These are phyloP conservation scores for Cactoblastis cactorum DNA, from an alignment of 2,888 invertebrate genomes.

Conservation along the genomic window DNA sequence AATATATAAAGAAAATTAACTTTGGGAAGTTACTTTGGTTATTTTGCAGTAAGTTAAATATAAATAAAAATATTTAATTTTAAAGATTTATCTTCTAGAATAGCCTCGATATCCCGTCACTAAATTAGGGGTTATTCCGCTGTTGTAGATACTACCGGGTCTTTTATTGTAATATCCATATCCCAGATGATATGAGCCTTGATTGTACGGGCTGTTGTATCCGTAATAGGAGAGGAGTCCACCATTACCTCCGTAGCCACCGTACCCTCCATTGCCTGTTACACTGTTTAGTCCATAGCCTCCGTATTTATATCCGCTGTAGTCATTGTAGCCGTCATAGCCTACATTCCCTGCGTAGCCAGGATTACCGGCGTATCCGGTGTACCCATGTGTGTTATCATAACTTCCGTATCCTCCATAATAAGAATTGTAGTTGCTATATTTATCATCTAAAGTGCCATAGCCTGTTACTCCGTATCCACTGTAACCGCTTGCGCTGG, in stretches of 20 bases:
- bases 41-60: constrained; percentile 15
- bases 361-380: constrained; percentile 21
- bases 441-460: constrained; percentile 48
- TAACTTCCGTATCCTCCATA: constrained; percentile 15
- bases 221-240: constrained; percentile 79
- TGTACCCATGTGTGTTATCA: constrained; percentile 10
- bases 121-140: constrained; percentile 65
- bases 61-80: neutral
- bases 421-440: constrained; percentile 37
- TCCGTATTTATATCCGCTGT: constrained; percentile 24
- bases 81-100: constrained; percentile 43
- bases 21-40: constrained; percentile 60
- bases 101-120: constrained; percentile 76
- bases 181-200: constrained; percentile 77
- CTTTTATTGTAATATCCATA: constrained; percentile 75
- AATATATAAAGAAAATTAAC: constrained; percentile 32
- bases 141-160: constrained; percentile 59
- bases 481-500: constrained; percentile 36
- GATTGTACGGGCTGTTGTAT: constrained; percentile 77
- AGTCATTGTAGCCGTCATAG: constrained; percentile 23
- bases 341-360: constrained; percentile 25
- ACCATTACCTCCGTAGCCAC: constrained; percentile 81
- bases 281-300: constrained; percentile 20
- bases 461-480: constrained; percentile 38
- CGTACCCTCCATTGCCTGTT: constrained; percentile 68